phyloP scores from a whole-genome alignment of 2,113 vertebrate species.

The Rhinolophus sinicus region DNA sequence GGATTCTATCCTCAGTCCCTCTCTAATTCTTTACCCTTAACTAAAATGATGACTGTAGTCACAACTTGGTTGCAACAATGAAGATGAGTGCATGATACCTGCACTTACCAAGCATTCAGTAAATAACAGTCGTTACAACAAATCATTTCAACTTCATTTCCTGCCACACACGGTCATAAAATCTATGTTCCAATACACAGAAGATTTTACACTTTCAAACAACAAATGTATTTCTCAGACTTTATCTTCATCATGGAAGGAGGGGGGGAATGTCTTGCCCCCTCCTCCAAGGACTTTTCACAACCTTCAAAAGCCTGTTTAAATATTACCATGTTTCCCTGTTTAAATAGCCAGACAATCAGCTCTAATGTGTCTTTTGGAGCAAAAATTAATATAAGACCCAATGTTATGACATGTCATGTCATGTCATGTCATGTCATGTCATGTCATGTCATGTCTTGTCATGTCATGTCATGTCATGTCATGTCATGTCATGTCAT shows the following conservation, averaged over 20 bases:
- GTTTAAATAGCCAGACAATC: too few relatives aligned
- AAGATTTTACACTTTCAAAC: conserved; percentile 41
- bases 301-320: conserved; percentile 12
- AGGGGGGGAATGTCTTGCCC: neutral
- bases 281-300: neutral
- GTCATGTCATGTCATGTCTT: too few relatives aligned
- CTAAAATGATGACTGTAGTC: conserved; percentile 1
- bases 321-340: neutral
- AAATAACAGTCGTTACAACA: conserved; percentile 23
- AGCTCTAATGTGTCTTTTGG: too few relatives aligned
- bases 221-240: neutral
- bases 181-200: neutral
- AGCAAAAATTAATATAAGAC: too few relatives aligned
- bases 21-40: neutral
- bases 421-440: too few relatives aligned
- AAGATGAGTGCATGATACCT: conserved; percentile 3
- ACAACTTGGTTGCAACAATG: conserved; percentile 22
- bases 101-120: conserved; percentile 18
- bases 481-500: too few relatives aligned
- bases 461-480: too few relatives aligned
- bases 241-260: conserved; percentile 23
- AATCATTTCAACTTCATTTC: conserved; percentile 28
- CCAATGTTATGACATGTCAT: too few relatives aligned
- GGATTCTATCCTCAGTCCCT: neutral
- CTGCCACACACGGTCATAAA: neutral